phyloP scores from a whole-genome alignment of 2,797 vertebrate species.

The Melanotaenia nigrans region DNA sequence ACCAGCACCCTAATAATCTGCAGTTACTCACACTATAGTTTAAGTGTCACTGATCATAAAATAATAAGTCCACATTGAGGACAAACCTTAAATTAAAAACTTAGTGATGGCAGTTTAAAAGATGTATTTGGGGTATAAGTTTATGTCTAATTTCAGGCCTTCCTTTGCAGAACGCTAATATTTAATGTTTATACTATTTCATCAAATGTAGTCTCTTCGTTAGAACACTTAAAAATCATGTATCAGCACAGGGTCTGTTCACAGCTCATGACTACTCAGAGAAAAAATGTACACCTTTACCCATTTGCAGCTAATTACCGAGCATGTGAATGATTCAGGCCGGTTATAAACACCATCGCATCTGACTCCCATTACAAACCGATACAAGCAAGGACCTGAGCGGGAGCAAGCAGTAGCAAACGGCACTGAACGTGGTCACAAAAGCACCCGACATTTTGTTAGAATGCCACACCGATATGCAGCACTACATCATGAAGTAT shows the following conservation, averaged over 20 bases:
- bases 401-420: slow-evolving; percentile 81
- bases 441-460: slow-evolving; percentile 73
- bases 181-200: not conserved
- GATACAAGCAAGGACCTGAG: slow-evolving; percentile 84
- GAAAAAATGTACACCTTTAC: slow-evolving; percentile 81
- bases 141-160: no score
- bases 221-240: slow-evolving; percentile 72
- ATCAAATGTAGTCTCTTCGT: slow-evolving; percentile 9
- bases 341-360: slow-evolving; percentile 88
- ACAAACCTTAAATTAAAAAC: no score
- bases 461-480: slow-evolving; percentile 74
- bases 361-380: slow-evolving; percentile 93
- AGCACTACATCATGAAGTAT: slow-evolving; percentile 79
- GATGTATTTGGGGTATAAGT: no score
- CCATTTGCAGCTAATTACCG: slow-evolving; percentile 89
- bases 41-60: no score
- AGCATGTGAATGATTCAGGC: slow-evolving; percentile 75
- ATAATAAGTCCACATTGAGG: no score
- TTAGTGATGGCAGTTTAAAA: no score
- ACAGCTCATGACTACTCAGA: slow-evolving; percentile 63
- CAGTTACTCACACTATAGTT: no score
- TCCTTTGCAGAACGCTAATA: no score
- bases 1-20: no score
- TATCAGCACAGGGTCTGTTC: slow-evolving; percentile 81
- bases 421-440: slow-evolving; percentile 62